Conservation (phyloP, 2,888 invertebrate species). For the Conus canariensis region DNA sequence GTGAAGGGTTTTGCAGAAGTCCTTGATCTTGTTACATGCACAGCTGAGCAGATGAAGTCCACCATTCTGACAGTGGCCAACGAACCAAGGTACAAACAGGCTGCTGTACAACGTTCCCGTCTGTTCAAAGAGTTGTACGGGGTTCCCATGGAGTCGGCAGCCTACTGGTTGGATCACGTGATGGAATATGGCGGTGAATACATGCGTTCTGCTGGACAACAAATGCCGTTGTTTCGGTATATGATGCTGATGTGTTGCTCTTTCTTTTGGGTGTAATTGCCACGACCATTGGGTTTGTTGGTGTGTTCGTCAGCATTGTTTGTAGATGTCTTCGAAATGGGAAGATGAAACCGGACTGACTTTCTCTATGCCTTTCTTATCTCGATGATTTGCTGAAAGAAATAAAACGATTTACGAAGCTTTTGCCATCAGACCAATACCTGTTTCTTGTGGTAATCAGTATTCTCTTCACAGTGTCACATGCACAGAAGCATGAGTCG, state of each 20-base stretch:
- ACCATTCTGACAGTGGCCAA: slow-evolving; percentile 35
- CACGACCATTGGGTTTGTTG: background rate
- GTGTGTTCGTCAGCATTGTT: background rate
- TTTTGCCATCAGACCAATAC: too few relatives aligned
- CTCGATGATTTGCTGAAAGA: too few relatives aligned
- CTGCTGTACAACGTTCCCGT: slow-evolving; percentile 35
- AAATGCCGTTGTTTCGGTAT: slow-evolving; percentile 61
- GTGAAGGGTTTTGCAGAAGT: slow-evolving; percentile 38
- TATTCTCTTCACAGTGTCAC: too few relatives aligned
- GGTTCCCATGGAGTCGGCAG: slow-evolving; percentile 57
- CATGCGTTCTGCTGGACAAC: slow-evolving; percentile 54
- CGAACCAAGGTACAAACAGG: slow-evolving; percentile 35
- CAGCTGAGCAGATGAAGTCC: slow-evolving; percentile 17
- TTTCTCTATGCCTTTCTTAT: background rate
- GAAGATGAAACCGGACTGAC: slow-evolving; percentile 31
- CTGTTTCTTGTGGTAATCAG: too few relatives aligned
- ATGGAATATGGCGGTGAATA: slow-evolving; percentile 62
- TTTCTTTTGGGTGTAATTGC: slow-evolving; percentile 26
- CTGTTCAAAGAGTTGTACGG: slow-evolving; percentile 45
- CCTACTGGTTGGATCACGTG: slow-evolving; percentile 66
- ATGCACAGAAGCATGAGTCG: too few relatives aligned
- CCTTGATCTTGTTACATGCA: slow-evolving; percentile 31
- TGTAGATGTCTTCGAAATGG: background rate
- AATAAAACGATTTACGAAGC: too few relatives aligned
- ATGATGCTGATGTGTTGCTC: slow-evolving; percentile 55